Percentiles rank a stretch among this genome's conserved stretches.
These are phyloP conservation scores for Trachelus tabidus DNA, from an alignment of 2,888 invertebrate genomes.

Conservation along the genomic window DNA sequence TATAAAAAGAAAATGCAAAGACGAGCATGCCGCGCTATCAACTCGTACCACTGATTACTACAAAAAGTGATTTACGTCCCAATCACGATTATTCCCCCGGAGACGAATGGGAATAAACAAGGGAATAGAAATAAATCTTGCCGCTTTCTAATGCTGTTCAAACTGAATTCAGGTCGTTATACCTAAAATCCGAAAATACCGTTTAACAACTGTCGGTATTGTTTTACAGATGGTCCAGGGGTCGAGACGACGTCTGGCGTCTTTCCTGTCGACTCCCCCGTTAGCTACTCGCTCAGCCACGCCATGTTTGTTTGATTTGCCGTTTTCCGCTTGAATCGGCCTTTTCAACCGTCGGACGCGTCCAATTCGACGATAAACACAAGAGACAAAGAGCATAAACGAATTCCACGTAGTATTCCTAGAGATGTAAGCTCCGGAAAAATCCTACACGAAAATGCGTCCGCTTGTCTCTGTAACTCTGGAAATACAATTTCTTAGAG, in stretches of 20 bases:
- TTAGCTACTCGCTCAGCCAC: neutral
- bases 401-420: neutral
- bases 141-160: neutral
- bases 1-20: neutral
- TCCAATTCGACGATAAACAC: constrained; percentile 12
- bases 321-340: constrained; percentile 31
- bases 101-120: neutral
- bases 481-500: neutral
- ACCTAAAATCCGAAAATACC: neutral
- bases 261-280: neutral
- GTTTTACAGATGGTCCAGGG: neutral
- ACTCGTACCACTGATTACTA: neutral
- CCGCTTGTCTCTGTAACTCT: neutral
- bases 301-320: constrained; percentile 33
- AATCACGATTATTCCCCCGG: neutral
- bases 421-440: neutral
- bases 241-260: neutral
- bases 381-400: neutral
- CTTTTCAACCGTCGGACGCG: constrained; percentile 15
- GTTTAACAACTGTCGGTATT: neutral
- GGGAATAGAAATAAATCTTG: neutral
- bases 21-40: neutral
- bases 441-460: neutral
- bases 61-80: neutral
- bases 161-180: neutral